Base-by-base conservation (phyloP, 2,888 invertebrate species). In the Parascotia fuliginaria region DNA sequence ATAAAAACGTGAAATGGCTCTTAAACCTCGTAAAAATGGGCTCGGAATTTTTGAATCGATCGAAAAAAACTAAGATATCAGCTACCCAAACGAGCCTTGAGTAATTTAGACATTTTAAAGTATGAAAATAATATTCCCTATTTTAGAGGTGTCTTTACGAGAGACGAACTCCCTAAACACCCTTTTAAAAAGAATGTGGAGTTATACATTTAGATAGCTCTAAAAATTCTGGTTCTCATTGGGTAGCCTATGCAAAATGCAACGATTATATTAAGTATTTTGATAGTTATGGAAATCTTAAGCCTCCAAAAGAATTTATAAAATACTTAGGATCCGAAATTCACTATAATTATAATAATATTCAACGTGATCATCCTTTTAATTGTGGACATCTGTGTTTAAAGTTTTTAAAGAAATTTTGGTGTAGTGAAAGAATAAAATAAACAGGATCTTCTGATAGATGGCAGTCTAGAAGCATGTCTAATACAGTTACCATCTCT, bases 211-310 rank as follows among this genome's bases (percentile, higher is more conserved):
- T 79, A 44, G 79, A 78, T 62, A 44, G 45, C 34, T 49, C 49
- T 29, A 19, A 46, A 36, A 50, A 53, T 40, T 40, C 52, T 19
- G 81, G 82, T 7, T 75, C 78, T 36, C 27, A 85, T 66, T 78
- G 82, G 80, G 70, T 78, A 60, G 68, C 75, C 42, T 81, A 77
- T 57, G 67, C 53, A 27, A 81, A 81, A 64, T 51, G 60, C 2
- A 59, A 60, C 24, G 49, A 70, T 41, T 33, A 65, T 24, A 60
- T 74, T 15, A 54, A 67, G 37, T 84, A 82, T 58, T 83, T 74
- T 63, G 80, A 83, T 50, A 78, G 77, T 44, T 83, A 77, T 55
- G 80, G 81, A 5, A 71, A 82, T 57, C 56, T 79, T 15, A 60
- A 61, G 40, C 79, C 77, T 1, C 74, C 77, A 0, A 13, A 43